Percentiles rank a stretch among this genome's conserved stretches.
phyloP scores from a whole-genome alignment of 2,797 vertebrate genomes.

The Sebastes matsubarae region DNA sequence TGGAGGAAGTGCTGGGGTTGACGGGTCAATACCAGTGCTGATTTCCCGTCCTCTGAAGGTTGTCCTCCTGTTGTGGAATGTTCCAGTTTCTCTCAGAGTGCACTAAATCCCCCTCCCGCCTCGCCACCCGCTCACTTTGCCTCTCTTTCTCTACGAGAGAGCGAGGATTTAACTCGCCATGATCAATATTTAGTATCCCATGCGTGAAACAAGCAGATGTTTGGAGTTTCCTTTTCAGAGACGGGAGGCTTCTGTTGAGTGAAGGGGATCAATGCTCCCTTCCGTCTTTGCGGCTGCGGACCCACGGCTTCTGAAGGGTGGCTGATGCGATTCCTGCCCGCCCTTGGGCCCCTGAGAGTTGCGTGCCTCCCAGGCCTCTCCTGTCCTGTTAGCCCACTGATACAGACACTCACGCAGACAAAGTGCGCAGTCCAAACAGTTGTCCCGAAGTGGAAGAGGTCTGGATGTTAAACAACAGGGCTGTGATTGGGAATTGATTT shows the following conservation, averaged over 20 bases:
- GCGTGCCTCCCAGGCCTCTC: slow-evolving; percentile 66
- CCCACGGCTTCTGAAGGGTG: slow-evolving; percentile 75
- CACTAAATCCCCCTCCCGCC: slow-evolving; percentile 62
- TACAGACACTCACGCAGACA: slow-evolving; percentile 75
- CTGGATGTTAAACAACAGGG: slow-evolving; percentile 84
- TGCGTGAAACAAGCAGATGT: slow-evolving; percentile 97
- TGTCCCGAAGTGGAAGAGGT: slow-evolving; percentile 77
- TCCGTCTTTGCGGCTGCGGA: slow-evolving; percentile 73
- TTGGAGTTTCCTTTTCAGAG: slow-evolving; percentile 94
- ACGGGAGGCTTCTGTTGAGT: slow-evolving; percentile 86
- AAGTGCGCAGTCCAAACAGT: slow-evolving; percentile 78
- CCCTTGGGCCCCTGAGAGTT: slow-evolving; percentile 69
- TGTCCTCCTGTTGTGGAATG: slow-evolving; percentile 74
- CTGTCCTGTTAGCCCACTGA: slow-evolving; percentile 77
- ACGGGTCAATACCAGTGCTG: slow-evolving; percentile 71
- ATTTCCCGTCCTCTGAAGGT: slow-evolving; percentile 70
- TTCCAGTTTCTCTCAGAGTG: slow-evolving; percentile 80
- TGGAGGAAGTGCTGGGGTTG: slow-evolving; percentile 57
- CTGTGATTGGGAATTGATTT: slow-evolving; percentile 86
- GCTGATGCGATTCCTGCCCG: slow-evolving; percentile 72
- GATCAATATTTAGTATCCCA: slow-evolving; percentile 97
- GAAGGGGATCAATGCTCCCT: slow-evolving; percentile 90
- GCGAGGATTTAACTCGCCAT: slow-evolving; percentile 86
- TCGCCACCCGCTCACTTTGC: slow-evolving; percentile 62
- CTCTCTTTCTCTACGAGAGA: slow-evolving; percentile 78